Evolutionary conservation across 2,888 invertebrate genomes (phyloP).

Genomic region (Luperina testacea): DNA sequence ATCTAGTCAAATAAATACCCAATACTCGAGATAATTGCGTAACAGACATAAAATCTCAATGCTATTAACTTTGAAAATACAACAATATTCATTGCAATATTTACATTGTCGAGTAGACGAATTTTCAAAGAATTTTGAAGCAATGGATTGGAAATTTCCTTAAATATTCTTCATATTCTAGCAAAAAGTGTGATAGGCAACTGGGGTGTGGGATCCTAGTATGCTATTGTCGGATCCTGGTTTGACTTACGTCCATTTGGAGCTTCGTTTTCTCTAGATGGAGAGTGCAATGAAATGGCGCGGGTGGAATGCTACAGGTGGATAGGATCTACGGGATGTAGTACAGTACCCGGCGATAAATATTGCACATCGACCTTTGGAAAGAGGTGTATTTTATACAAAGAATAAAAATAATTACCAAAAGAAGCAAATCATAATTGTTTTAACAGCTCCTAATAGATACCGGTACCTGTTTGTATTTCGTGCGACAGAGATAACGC

Average conservation of each 20-base stretch:
- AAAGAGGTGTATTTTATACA: too few relatives aligned
- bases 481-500: too few relatives aligned
- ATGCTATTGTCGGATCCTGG: too few relatives aligned
- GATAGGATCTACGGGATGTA: neutral
- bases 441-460: too few relatives aligned
- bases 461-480: too few relatives aligned
- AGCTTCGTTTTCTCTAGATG: neutral
- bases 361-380: too few relatives aligned
- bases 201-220: too few relatives aligned
- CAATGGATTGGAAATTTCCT: neutral
- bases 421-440: too few relatives aligned
- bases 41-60: neutral
- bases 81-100: neutral
- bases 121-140: neutral
- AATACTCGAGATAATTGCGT: neutral
- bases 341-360: too few relatives aligned
- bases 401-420: too few relatives aligned
- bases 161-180: neutral
- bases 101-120: neutral
- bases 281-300: neutral
- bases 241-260: neutral
- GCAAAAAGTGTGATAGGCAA: neutral
- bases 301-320: constrained; percentile 10
- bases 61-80: neutral
- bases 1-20: neutral